Percentiles rank a stretch among this genome's conserved stretches.
Evolutionary conservation across 1,140 invertebrate genomes (phyloP).

Genomic region (Thaumetopoea pityocampa): DNA sequence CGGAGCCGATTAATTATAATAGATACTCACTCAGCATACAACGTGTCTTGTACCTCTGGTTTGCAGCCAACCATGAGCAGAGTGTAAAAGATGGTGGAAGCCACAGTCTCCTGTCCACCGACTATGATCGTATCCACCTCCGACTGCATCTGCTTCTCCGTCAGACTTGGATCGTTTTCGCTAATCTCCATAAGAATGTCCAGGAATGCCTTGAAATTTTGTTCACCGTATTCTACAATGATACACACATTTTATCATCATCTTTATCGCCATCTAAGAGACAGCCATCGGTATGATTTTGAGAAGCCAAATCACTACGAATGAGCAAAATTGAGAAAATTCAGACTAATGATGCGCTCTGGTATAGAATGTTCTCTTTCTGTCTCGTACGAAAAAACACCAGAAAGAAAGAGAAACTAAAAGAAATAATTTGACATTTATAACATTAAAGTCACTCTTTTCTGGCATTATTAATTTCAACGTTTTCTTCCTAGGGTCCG

Average conservation of each 20-base stretch:
- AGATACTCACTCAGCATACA: constrained; percentile 32
- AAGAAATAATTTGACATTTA: too few relatives aligned
- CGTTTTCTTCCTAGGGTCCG: too few relatives aligned
- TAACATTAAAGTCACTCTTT: too few relatives aligned
- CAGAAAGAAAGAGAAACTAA: too few relatives aligned
- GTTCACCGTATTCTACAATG: constrained; percentile 9
- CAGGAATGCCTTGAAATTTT: constrained; percentile 36
- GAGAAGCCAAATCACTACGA: constrained; percentile 8
- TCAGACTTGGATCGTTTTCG: constrained; percentile 27
- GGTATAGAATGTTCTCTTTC: too few relatives aligned
- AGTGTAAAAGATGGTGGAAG: constrained; percentile 21
- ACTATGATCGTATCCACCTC: constrained; percentile 43
- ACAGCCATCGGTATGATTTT: not conserved
- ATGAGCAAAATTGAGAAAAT: too few relatives aligned
- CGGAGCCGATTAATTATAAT: not conserved
- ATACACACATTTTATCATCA: not conserved
- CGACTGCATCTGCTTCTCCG: constrained; percentile 31
- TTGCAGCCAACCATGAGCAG: constrained; percentile 25
- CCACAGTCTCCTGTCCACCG: constrained; percentile 34
- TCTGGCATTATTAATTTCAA: too few relatives aligned
- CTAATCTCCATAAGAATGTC: constrained; percentile 45
- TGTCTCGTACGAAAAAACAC: too few relatives aligned
- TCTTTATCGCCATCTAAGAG: not conserved
- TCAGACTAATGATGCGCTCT: too few relatives aligned
- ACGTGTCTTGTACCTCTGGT: constrained; percentile 23